Evolutionary conservation across 2,113 vertebrate species (phyloP).

Genomic region (Eidolon helvum): DNA sequence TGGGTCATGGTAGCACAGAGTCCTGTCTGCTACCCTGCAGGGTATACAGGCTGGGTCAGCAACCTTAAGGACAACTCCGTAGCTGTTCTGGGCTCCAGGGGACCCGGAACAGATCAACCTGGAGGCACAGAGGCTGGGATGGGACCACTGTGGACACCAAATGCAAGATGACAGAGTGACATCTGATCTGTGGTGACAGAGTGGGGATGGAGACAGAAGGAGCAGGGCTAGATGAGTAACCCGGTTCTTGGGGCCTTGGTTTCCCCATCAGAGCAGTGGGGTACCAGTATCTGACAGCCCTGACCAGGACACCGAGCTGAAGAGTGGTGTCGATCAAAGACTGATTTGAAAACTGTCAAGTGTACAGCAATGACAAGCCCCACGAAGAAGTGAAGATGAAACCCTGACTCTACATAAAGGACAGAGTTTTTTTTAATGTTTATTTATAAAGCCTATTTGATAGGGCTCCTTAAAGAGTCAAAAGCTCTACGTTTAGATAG

Average conservation of each 20-base stretch:
- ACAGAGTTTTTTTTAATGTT: neutral
- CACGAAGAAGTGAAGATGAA: neutral
- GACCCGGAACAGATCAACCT: neutral
- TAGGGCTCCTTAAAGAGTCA: neutral
- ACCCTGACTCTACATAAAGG: neutral
- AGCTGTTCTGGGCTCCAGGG: neutral
- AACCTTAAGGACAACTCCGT: no score
- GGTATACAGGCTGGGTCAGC: accelerated
- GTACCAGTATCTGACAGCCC: neutral
- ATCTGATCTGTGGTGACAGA: accelerated
- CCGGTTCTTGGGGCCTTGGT: neutral
- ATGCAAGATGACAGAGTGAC: neutral
- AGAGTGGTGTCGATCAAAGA: neutral
- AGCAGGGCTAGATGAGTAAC: neutral
- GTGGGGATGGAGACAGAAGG: neutral
- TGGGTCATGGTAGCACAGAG: no score
- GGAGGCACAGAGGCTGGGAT: accelerated
- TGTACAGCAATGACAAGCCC: neutral
- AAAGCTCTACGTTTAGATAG: neutral
- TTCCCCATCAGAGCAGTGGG: neutral
- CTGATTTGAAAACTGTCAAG: neutral
- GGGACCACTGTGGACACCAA: neutral
- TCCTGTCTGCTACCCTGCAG: neutral
- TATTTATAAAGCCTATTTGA: neutral
- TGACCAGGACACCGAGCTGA: neutral